Base-by-base conservation (phyloP, 2,113 vertebrate genomes). In the Turdus rufiventris region DNA sequence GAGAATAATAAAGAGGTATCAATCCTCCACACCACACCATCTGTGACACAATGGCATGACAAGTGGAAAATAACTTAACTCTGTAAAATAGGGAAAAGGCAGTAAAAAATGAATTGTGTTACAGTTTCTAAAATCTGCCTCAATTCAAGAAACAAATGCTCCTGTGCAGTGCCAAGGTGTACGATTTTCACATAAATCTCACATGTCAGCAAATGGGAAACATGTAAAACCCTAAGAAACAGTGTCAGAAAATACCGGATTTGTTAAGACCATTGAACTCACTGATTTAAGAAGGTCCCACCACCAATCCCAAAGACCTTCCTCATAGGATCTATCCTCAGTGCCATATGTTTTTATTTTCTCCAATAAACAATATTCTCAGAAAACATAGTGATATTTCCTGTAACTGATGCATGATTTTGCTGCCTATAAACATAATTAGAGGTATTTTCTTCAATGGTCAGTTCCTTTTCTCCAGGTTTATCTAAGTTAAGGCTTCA, bases 51-150 rank as follows among this genome's bases (percentile, higher is more conserved):
- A 31, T 89, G 62, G 74, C 71, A 88, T 87, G 89, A 92, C 89
- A 92, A 91, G 91, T 91, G 71, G 94, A 94, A 94, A 94, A 96
- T 94, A 96, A 93, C 89, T 53, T 93, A 89, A 93, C 83, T 91
- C 71, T 74, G 89, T 92, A 87, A 94, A 93, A 91, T 66, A 66
- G 76, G 47, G 60, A 43, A 82, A 93, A 87, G 75, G 62, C 86
- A 95, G 91, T 96, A 95, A 96, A 96, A 95, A 96, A 95, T 95
- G 87, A 94, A 76, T 96, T 93, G 89, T 96, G 81, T 88, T 93
- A 88, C 76, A 58, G 54, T 94, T 90, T 94, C 88, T 95, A 96
- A 92, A 86, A 95, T 67, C 65, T 96, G 91, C 82, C 76, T 92
- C 89, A 67, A 76, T 93, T 93, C 53, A 72, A 94, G 89, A 96